phyloP scores from a whole-genome alignment of 2,797 vertebrate species.

The Periparus ater region DNA sequence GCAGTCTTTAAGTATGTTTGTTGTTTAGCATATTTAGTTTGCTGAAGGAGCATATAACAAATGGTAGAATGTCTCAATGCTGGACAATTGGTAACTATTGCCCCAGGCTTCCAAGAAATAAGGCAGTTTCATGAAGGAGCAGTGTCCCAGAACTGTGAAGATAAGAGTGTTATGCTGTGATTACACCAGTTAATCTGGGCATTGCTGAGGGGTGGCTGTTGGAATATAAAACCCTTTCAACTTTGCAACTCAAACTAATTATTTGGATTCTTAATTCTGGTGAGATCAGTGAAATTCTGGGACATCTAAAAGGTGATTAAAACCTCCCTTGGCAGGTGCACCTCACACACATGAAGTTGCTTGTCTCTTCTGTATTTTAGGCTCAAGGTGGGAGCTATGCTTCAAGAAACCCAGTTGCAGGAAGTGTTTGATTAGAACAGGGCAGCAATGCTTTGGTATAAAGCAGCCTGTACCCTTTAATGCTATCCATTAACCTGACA shows the following conservation, averaged over 20 bases:
- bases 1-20: neutral
- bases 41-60: neutral
- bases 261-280: neutral
- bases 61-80: neutral
- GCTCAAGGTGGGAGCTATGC: neutral
- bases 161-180: neutral
- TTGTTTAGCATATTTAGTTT: neutral
- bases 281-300: neutral
- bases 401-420: neutral
- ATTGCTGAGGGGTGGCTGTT: neutral
- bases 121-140: neutral
- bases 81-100: neutral
- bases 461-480: neutral
- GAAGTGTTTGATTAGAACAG: neutral
- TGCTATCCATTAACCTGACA: neutral
- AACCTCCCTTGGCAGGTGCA: neutral
- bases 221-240: neutral
- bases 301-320: neutral
- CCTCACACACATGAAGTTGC: neutral
- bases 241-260: neutral
- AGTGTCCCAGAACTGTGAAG: neutral
- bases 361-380: neutral
- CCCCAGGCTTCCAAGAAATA: neutral
- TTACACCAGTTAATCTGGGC: neutral
- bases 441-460: neutral